Conservation (phyloP, 2,888 invertebrate genomes). For the Stratiomys singularior region DNA sequence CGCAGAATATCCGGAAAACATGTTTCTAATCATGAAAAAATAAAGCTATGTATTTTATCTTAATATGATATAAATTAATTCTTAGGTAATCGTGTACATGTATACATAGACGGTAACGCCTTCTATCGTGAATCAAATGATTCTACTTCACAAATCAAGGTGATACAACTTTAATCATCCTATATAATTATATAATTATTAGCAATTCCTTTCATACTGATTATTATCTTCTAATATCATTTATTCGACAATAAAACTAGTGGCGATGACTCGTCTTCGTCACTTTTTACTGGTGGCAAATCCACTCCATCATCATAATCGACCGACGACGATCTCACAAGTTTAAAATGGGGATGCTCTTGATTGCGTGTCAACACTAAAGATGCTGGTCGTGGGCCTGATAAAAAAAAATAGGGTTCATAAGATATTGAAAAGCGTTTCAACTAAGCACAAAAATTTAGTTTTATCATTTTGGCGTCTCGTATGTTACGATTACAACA, state of each 20-base stretch:
- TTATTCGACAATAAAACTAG: constrained; percentile 60
- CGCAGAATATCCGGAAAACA: no score
- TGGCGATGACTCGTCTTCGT: constrained; percentile 63
- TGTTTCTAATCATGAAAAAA: neutral
- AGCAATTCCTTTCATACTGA: neutral
- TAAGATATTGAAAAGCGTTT: neutral
- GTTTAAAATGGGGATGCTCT: constrained; percentile 62
- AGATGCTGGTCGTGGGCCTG: constrained; percentile 64
- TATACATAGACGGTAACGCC: constrained; percentile 11
- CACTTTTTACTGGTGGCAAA: constrained; percentile 54
- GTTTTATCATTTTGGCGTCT: neutral
- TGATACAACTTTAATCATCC: constrained; percentile 6
- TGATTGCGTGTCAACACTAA: constrained; percentile 63
- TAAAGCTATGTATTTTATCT: constrained; percentile 26
- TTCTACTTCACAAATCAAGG: constrained; percentile 23
- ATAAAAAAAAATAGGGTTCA: no score
- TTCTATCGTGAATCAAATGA: constrained; percentile 30
- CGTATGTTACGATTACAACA: neutral
- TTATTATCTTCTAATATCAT: constrained; percentile 26
- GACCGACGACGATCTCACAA: constrained; percentile 63
- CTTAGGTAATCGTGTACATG: neutral
- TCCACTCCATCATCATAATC: constrained; percentile 64
- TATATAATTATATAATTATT: no score
- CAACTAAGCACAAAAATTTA: no score
- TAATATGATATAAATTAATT: constrained; percentile 32